Evolutionary conservation across 2,888 invertebrate species (phyloP), one percentile per base, ranked within the genome.

Genomic region (Crossocerus cetratus): DNA sequence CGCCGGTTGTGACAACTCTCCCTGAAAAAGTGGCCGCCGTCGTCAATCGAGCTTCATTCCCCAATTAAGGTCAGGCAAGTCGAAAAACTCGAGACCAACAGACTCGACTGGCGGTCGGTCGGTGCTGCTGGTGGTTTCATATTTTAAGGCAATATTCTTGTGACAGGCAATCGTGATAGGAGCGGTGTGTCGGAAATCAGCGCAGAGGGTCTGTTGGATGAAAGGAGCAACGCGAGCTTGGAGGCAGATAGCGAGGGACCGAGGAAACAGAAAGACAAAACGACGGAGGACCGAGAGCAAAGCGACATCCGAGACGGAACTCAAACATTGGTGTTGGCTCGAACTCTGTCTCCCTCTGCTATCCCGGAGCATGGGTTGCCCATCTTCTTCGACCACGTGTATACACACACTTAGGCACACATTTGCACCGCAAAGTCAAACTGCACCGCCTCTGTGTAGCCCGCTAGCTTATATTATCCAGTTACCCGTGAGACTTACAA

Each of bases 221-320:
- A 65, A 66, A 76, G 62, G 74, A 76, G 74, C 63, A 70, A 44
- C 59, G 56, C 21, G 16, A 49, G 42, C 56, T 23, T 56, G 49
- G 55, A 49, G 65, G 49, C 8, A 8, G 55, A 45, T 43, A 45
- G 45, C 45, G 45, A 20, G 44, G 65, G 60, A 66, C 57, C 5
- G 16, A 66, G 53, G 65, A 32, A 21, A 20, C 11, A 56, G 72
- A 77, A 69, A 70, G 65, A 74, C 72, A 73, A 49, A 69, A 69
- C 53, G 72, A 69, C 71, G 59, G 69, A 76, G 79, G 65, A 65
- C 58, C 69, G 65, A 32, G 32, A 72, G 74, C 78, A 80, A 81
- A 84, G 84, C 84, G 83, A 83, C 84, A 86, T 84, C 78, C 84
- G 84, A 86, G 84, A 83, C 84, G 79, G 81, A 86, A 86, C 80